phyloP scores from a whole-genome alignment of 64 coral and sea anemone genomes.

The Porites lutea region DNA sequence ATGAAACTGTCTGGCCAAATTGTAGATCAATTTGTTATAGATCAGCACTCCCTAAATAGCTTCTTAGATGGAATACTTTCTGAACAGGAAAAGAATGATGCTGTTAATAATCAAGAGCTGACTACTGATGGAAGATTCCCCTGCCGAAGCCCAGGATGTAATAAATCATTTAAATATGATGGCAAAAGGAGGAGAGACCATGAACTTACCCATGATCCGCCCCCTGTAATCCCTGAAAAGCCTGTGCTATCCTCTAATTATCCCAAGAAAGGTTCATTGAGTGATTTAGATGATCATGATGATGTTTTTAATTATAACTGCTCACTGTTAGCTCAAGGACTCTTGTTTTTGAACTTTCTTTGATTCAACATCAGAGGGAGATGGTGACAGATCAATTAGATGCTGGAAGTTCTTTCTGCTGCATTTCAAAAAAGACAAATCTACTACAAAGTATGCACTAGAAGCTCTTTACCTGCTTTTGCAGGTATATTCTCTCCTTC shows the following conservation, averaged over 20 bases:
- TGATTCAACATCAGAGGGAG: constrained; percentile 66
- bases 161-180: constrained; percentile 66
- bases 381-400: constrained; percentile 54
- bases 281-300: constrained; percentile 8
- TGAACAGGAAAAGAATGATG: constrained; percentile 40
- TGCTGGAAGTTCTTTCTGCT: constrained; percentile 65
- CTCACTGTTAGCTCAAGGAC: constrained; percentile 42
- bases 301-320: constrained; percentile 68
- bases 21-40: constrained; percentile 52
- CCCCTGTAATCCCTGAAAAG: constrained; percentile 9
- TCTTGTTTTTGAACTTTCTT: constrained; percentile 65
- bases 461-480: constrained; percentile 57
- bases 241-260: not conserved
- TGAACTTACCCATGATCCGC: constrained; percentile 49
- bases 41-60: not conserved
- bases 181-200: constrained; percentile 65
- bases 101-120: constrained; percentile 39
- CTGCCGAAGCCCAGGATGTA: constrained; percentile 60
- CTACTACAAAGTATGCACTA: constrained; percentile 59
- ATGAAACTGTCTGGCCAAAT: constrained; percentile 20
- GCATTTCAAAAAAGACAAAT: not conserved
- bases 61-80: constrained; percentile 15
- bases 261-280: not conserved
- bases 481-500: constrained; percentile 24
- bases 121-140: constrained; percentile 63